phyloP scores from a whole-genome alignment of 2,797 vertebrate genomes.

The Pempheris klunzingeri region DNA sequence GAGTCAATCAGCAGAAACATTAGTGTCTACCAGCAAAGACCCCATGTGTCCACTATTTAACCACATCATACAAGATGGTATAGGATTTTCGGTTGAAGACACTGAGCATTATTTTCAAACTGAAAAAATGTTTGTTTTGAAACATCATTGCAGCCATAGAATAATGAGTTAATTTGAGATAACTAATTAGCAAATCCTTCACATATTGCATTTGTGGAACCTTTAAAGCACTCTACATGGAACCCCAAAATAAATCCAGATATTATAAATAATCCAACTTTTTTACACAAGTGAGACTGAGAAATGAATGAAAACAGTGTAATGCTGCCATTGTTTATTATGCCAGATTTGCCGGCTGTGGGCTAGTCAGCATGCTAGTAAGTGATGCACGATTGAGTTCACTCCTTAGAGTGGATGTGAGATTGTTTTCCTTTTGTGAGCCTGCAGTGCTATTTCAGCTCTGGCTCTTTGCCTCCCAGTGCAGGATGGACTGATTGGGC shows the following conservation, averaged over 20 bases:
- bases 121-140: neutral
- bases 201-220: neutral
- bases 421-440: constrained; percentile 57
- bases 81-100: constrained; percentile 1
- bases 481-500: constrained; percentile 56
- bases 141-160: neutral
- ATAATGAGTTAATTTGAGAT: neutral
- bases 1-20: constrained; percentile 9
- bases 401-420: constrained; percentile 44
- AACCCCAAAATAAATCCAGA: neutral
- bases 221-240: neutral
- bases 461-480: constrained; percentile 43
- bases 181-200: constrained; percentile 10
- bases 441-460: constrained; percentile 59
- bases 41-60: constrained; percentile 14
- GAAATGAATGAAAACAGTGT: constrained; percentile 26
- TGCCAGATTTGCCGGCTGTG: constrained; percentile 22
- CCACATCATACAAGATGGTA: neutral
- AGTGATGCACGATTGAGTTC: constrained; percentile 47
- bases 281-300: neutral
- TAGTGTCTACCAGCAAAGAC: neutral
- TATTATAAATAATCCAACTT: constrained; percentile 2
- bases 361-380: constrained; percentile 31
- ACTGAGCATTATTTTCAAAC: neutral
- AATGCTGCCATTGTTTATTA: constrained; percentile 10